Evolutionary conservation across 1,140 invertebrate species (phyloP).

Genomic region (Heliconius himera): DNA sequence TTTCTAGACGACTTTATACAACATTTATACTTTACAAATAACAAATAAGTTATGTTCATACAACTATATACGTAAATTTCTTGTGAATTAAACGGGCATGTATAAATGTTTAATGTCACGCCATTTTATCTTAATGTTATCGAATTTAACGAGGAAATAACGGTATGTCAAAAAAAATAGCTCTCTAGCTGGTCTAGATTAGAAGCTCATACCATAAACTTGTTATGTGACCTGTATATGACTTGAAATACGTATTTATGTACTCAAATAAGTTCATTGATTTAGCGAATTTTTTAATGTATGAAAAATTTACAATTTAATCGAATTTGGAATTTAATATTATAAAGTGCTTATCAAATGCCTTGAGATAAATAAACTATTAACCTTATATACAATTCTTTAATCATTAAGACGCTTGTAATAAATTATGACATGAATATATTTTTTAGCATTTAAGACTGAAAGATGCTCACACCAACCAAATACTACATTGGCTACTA

Average conservation of each 20-base stretch:
- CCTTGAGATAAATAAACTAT: too few species aligned
- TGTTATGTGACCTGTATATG: not conserved
- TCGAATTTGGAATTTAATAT: too few species aligned
- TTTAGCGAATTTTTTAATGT: not conserved
- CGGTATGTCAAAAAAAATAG: conserved; percentile 1
- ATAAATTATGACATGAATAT: not conserved
- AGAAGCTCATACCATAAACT: not conserved
- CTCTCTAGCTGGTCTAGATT: not conserved
- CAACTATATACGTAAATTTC: not conserved
- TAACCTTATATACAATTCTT: not conserved
- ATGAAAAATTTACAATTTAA: too few species aligned
- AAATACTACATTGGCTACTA: too few species aligned
- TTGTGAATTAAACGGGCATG: not conserved
- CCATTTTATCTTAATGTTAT: conserved; percentile 1
- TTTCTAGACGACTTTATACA: not conserved
- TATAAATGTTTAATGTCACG: not conserved
- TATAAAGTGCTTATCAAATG: too few species aligned
- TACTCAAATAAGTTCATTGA: not conserved
- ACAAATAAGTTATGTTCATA: not conserved
- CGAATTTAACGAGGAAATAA: not conserved
- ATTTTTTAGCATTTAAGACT: not conserved
- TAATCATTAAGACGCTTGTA: not conserved
- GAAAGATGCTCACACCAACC: too few species aligned
- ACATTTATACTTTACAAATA: not conserved
- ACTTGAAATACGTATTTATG: not conserved